Evolutionary conservation across 2,113 vertebrate species (phyloP).

Genomic region (Silurus asotus): DNA sequence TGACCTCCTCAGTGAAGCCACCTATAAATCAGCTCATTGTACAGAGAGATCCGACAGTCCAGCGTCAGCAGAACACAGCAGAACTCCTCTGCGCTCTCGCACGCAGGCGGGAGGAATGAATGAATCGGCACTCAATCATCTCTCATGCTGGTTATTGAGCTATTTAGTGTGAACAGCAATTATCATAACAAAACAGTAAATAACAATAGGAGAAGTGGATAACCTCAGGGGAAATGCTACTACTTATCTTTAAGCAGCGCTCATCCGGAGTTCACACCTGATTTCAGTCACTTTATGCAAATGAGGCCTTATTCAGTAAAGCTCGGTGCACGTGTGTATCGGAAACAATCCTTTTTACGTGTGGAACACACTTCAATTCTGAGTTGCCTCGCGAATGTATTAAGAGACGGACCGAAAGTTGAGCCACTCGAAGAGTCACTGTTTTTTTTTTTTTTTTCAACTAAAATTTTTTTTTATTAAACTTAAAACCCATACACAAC

Average conservation of each 20-base stretch:
- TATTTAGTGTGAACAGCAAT: slow-evolving; percentile 20
- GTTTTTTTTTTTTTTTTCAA: too few relatives aligned
- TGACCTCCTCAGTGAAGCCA: slow-evolving; percentile 19
- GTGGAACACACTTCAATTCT: too few relatives aligned
- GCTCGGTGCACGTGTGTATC: too few relatives aligned
- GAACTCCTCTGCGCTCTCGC: not conserved
- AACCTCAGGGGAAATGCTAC: slow-evolving; percentile 1
- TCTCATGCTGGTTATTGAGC: slow-evolving; percentile 20
- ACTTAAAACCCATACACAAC: too few relatives aligned
- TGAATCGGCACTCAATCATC: slow-evolving; percentile 27
- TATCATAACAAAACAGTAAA: slow-evolving; percentile 21
- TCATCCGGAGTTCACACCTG: not conserved
- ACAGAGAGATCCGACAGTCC: not conserved
- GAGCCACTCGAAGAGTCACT: too few relatives aligned
- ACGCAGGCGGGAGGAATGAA: slow-evolving; percentile 5
- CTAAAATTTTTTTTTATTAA: too few relatives aligned
- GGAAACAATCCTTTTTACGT: too few relatives aligned
- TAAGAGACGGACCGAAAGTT: too few relatives aligned
- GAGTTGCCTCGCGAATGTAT: too few relatives aligned
- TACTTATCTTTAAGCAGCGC: not conserved
- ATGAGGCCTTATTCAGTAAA: too few relatives aligned
- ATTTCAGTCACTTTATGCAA: not conserved
- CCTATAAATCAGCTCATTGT: not conserved
- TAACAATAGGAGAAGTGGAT: slow-evolving; percentile 20
- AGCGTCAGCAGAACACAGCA: slow-evolving; percentile 10